Evolutionary conservation across 1,140 invertebrate genomes (phyloP).

Genomic region (Euura saliciscinereae): DNA sequence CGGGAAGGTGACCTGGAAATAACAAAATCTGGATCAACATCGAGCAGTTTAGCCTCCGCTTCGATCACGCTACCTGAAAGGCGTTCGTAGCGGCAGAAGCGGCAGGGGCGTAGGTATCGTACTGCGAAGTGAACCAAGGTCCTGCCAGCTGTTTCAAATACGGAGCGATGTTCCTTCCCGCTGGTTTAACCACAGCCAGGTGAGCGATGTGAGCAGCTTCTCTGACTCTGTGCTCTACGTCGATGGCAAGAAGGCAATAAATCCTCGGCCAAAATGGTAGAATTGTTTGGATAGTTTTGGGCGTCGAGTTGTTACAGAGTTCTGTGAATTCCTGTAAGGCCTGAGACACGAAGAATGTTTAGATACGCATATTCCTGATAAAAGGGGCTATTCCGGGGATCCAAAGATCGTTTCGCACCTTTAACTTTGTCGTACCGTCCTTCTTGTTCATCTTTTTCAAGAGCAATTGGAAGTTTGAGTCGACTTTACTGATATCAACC

Average conservation of each 20-base stretch:
- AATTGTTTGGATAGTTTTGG: constrained; percentile 67
- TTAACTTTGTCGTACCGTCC: constrained; percentile 84
- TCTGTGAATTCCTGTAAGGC: constrained; percentile 80
- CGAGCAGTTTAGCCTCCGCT: neutral
- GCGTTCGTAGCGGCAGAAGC: constrained; percentile 73
- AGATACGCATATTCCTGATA: no score
- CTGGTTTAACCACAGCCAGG: constrained; percentile 68
- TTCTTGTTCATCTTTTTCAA: constrained; percentile 84
- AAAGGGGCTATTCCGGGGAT: neutral
- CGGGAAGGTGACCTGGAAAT: constrained; percentile 71
- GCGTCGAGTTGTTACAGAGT: constrained; percentile 67
- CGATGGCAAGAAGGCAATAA: constrained; percentile 74
- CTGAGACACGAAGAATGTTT: constrained; percentile 49
- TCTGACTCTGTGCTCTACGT: constrained; percentile 79
- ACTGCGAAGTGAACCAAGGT: constrained; percentile 78
- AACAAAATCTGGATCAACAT: constrained; percentile 18
- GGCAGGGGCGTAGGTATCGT: constrained; percentile 81
- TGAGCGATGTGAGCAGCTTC: constrained; percentile 77
- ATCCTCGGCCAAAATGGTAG: constrained; percentile 80
- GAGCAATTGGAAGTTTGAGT: constrained; percentile 68
- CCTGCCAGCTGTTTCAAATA: constrained; percentile 78
- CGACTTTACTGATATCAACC: constrained; percentile 63
- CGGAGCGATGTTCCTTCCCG: constrained; percentile 76
- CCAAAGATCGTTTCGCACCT: constrained; percentile 58
- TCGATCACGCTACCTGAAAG: constrained; percentile 63